phyloP scores from a whole-genome alignment of 2,888 invertebrate species.

The Aspidiotus destructor region DNA sequence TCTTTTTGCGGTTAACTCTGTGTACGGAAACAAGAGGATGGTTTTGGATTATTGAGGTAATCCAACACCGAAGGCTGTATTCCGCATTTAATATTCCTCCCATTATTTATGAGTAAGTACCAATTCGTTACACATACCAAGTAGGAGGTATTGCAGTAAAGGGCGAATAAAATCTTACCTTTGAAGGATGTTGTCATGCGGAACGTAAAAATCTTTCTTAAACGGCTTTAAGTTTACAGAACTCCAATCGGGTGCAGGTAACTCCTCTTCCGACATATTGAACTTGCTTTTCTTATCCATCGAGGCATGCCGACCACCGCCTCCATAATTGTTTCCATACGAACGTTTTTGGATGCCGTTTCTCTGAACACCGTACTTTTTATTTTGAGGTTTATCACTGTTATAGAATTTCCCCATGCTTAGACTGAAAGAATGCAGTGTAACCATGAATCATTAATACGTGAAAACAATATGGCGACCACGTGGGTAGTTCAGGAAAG shows the following conservation, averaged over 20 bases:
- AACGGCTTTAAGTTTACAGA: conserved; percentile 60
- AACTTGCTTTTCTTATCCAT: conserved; percentile 18
- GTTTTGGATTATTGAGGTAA: conserved; percentile 37
- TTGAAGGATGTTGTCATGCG: conserved; percentile 46
- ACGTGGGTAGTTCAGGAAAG: too few species aligned
- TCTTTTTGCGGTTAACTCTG: background rate
- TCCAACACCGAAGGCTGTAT: conserved; percentile 52
- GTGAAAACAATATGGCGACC: background rate
- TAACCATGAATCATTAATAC: background rate
- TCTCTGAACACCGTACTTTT: conserved; percentile 23
- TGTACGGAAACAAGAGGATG: conserved; percentile 29
- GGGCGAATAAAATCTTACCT: conserved; percentile 22
- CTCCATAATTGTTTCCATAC: conserved; percentile 23
- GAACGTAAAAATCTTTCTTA: conserved; percentile 83
- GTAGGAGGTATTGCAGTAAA: conserved; percentile 6
- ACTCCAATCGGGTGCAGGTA: conserved; percentile 76
- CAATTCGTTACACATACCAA: conserved; percentile 22
- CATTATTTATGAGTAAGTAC: conserved; percentile 24
- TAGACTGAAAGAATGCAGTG: conserved; percentile 34
- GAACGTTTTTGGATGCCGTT: conserved; percentile 24
- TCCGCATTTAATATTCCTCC: conserved; percentile 21
- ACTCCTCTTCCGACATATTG: conserved; percentile 36
- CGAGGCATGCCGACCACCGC: conserved; percentile 52
- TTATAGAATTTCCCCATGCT: conserved; percentile 24
- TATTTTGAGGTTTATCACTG: conserved; percentile 7